These are phyloP conservation scores for Himalopsyche anomala DNA, from an alignment of 2,888 invertebrate species.

Conservation along the genomic window DNA sequence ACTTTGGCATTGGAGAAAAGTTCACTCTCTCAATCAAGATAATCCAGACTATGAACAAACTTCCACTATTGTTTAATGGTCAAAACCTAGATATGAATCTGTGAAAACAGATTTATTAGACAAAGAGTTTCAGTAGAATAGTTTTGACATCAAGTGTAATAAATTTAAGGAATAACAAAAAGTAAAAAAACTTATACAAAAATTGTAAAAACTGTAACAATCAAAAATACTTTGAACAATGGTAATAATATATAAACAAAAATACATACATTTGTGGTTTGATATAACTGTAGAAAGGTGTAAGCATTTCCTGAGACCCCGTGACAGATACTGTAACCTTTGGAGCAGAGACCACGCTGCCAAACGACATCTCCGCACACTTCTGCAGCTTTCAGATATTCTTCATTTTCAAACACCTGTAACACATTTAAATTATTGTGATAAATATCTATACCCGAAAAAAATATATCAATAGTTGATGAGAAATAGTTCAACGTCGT, in stretches of 20 bases:
- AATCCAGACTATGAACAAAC: too few species aligned
- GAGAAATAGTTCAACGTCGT: constrained; percentile 7
- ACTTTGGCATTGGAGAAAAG: too few species aligned
- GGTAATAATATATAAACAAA: too few species aligned
- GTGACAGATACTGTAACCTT: constrained; percentile 93
- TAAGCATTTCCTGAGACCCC: constrained; percentile 93
- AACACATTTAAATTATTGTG: constrained; percentile 41
- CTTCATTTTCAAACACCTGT: constrained; percentile 82
- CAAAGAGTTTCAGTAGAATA: too few species aligned
- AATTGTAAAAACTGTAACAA: too few species aligned
- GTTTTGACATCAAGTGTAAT: background rate
- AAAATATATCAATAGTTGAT: background rate
- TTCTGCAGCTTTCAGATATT: constrained; percentile 83
- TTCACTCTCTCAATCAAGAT: too few species aligned
- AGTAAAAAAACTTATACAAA: background rate
- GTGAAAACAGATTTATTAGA: too few species aligned
- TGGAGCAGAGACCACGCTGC: constrained; percentile 86
- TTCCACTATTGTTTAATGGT: too few species aligned
- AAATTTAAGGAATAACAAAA: background rate
- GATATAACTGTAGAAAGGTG: constrained; percentile 86
- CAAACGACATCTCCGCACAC: constrained; percentile 87
- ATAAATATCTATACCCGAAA: background rate
- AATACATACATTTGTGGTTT: constrained; percentile 81
- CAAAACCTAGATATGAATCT: too few species aligned
- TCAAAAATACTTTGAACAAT: too few species aligned